Evolutionary conservation across 2,113 vertebrate species (phyloP), one percentile per base, ranked within the genome.

Genomic region (Bufo gargarizans): DNA sequence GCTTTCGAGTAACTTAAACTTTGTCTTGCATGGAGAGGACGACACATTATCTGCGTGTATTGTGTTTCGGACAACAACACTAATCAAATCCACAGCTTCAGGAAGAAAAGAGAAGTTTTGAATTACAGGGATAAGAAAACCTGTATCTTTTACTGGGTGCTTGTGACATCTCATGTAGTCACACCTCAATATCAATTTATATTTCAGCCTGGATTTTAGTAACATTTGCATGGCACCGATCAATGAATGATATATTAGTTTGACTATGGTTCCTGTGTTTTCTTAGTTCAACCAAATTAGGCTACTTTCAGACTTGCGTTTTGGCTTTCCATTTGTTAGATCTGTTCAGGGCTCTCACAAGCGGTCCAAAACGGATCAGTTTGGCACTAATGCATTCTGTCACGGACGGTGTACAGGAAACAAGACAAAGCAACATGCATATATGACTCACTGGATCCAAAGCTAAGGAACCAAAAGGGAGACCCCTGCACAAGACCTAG

Each of bases 1-100:
- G 87, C 87, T 89, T 89, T 89, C 87, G 72, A 89, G 87, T 89
- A 89, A 89, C 87, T 88, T 88, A 88, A 88, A 88, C 86, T 89
- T 89, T 84, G 87, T 84, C 87, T 89, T 89, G 87, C 87, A 89
- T 89, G 81, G 81, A 77, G 82, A 89, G 59, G 72, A 84, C 56
- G 87, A 89, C 59, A 89, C 43, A 61, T 22, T 89, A 89, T 89
- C 87, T 84, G 59, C 53, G 20, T 69, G 33, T 84, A 89, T 89
- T 84, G 81, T 84, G 49, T 89, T 89, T 84, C 87, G 77, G 82
- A 89, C 86, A 84, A 89, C 87, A 89, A 78, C 82, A 78, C 81
- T 89, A 89, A 89, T 84, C 81, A 89, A 89, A 77, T 78, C 87
- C 74, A 78, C 87, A 78, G 87, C 82, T 89, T 89, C 74, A 89